Conservation (phyloP, 2,797 vertebrate species). For the Karalla daura region DNA sequence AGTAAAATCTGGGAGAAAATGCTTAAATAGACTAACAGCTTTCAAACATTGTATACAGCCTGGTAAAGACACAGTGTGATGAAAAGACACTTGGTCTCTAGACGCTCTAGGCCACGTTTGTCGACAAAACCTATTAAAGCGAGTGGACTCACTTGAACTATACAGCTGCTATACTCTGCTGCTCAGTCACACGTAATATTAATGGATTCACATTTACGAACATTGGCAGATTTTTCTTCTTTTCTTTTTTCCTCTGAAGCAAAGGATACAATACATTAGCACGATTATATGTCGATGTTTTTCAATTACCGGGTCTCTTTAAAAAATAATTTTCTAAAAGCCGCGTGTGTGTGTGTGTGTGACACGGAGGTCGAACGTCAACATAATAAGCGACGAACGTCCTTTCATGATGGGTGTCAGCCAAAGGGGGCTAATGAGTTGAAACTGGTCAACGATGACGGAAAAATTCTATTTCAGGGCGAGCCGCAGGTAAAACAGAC, state of each 20-base stretch:
- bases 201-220: neutral
- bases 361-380: no score
- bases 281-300: constrained; percentile 4
- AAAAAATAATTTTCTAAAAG: no score
- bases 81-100: neutral
- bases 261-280: no score
- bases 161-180: neutral
- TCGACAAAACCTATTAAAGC: neutral
- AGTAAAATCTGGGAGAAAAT: no score
- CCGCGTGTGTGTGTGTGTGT: no score
- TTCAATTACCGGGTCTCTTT: constrained; percentile 3
- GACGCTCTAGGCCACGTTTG: neutral
- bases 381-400: constrained; percentile 1
- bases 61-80: neutral
- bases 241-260: neutral
- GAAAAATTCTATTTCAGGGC: constrained; percentile 14
- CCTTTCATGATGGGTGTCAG: constrained; percentile 9
- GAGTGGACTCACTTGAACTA: neutral
- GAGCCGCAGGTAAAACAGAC: constrained; percentile 14
- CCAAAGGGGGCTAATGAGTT: constrained; percentile 18
- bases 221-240: neutral
- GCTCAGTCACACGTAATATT: neutral
- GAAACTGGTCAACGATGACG: constrained; percentile 17
- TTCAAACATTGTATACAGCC: neutral
- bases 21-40: no score